Conservation (phyloP, 2,797 vertebrate species). For the Falco cherrug region DNA sequence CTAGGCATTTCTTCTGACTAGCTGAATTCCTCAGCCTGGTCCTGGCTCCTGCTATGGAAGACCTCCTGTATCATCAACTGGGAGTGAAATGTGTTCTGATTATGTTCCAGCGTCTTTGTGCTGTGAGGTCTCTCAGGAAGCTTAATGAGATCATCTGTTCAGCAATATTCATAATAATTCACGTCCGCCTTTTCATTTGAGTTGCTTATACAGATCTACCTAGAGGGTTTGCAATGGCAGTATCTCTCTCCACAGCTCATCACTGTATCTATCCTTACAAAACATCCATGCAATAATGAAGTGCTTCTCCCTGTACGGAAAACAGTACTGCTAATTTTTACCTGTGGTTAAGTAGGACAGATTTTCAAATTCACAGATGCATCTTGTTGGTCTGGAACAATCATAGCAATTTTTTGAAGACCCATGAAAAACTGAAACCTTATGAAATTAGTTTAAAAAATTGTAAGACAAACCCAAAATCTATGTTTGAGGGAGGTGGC, state of each 20-base stretch:
- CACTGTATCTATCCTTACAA: neutral
- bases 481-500: neutral
- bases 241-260: neutral
- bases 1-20: neutral
- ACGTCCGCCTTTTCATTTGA: neutral
- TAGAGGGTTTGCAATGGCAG: neutral
- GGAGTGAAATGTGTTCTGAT: neutral
- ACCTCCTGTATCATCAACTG: neutral
- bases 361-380: neutral
- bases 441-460: neutral
- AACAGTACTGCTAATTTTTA: neutral
- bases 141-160: neutral
- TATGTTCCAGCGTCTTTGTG: neutral
- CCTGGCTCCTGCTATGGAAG: neutral
- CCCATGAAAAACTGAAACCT: neutral
- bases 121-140: neutral
- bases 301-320: neutral
- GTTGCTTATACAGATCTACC: neutral
- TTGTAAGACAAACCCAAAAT: neutral
- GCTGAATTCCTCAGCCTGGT: neutral
- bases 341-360: neutral
- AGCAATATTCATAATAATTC: neutral
- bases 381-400: neutral
- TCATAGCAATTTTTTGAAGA: neutral
- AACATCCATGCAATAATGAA: neutral